Percentiles rank a stretch among this genome's conserved stretches.
Conservation (phyloP, 1,140 invertebrate genomes). For the Maniola jurtina region DNA sequence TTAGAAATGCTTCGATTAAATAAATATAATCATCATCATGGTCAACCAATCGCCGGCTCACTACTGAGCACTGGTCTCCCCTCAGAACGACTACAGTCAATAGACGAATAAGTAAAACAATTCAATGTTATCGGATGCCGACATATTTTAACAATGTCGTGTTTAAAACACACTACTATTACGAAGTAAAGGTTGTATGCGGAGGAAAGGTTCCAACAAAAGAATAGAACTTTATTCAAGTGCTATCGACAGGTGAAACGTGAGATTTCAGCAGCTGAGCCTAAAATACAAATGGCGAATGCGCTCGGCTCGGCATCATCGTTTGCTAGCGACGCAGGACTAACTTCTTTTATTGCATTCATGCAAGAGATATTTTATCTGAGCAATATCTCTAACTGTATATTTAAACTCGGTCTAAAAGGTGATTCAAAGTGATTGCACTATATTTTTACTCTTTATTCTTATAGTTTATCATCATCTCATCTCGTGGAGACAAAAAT, state of each 20-base stretch:
- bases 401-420: neutral
- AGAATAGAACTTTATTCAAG: conserved; percentile 35
- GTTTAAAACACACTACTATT: conserved; percentile 25
- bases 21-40: no score
- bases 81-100: no score
- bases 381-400: neutral
- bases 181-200: conserved; percentile 17
- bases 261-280: conserved; percentile 39
- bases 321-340: conserved; percentile 25
- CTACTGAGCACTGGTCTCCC: no score
- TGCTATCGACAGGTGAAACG: conserved; percentile 36
- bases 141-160: conserved; percentile 6
- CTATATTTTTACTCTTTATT: neutral
- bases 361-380: conserved; percentile 11
- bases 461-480: neutral
- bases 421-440: neutral
- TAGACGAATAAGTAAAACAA: no score
- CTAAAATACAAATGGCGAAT: conserved; percentile 38
- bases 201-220: conserved; percentile 28
- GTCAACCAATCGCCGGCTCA: no score
- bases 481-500: no score
- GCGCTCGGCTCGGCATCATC: conserved; percentile 26
- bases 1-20: no score
- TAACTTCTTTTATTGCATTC: conserved; percentile 30
- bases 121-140: no score